Conservation (phyloP, 2,113 vertebrate species). For the Prochilodus magdalenae region DNA sequence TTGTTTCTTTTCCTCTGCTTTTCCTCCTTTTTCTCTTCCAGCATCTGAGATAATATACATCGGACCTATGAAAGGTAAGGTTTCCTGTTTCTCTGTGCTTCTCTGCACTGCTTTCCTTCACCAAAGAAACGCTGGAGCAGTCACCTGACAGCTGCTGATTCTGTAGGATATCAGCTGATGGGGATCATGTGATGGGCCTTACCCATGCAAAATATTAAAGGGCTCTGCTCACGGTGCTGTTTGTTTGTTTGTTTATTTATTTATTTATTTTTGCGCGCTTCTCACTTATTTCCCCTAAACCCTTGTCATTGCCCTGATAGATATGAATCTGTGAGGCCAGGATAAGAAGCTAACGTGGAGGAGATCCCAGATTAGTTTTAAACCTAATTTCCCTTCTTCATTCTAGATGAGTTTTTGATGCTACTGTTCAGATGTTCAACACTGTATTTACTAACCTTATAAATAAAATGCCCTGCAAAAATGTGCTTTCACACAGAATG, state of each 20-base stretch:
- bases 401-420: neutral
- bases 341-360: neutral
- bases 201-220: neutral
- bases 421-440: neutral
- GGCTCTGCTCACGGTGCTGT: slow-evolving; percentile 2
- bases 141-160: slow-evolving; percentile 33
- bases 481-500: neutral
- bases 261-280: no score
- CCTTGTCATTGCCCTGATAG: neutral
- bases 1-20: slow-evolving; percentile 52
- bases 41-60: slow-evolving; percentile 99
- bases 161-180: slow-evolving; percentile 24
- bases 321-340: slow-evolving; percentile 6
- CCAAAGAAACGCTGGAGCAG: slow-evolving; percentile 11
- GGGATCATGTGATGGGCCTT: slow-evolving; percentile 26
- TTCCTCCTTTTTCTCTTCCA: slow-evolving; percentile 79
- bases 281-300: neutral
- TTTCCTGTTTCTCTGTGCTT: slow-evolving; percentile 67
- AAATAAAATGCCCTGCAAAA: neutral
- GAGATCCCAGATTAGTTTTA: neutral
- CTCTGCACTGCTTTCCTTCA: slow-evolving; percentile 68
- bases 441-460: neutral
- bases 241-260: no score
- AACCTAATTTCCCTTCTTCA: neutral
- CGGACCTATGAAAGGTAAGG: slow-evolving; percentile 99